Evolutionary conservation across 2,888 invertebrate species (phyloP), one percentile per base, ranked within the genome.

Genomic region (Trimorus sp.): DNA sequence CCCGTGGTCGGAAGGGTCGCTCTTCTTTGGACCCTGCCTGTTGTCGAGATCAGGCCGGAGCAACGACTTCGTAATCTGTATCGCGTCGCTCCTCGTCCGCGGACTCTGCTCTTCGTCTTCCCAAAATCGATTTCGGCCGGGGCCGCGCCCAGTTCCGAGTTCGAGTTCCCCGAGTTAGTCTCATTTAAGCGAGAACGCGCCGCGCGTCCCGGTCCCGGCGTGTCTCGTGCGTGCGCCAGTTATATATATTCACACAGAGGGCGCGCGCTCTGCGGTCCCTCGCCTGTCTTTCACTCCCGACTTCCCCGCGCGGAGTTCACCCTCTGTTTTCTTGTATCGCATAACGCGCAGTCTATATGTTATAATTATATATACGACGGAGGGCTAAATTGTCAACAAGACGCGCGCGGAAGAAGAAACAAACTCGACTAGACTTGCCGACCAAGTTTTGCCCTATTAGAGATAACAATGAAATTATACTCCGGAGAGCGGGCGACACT

Each of bases 121-220:
- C 89, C 89, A 90, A 90, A 90, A 90, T 90, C 90, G 90, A 90
- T 90, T 89, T 89, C 84, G 88, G 88, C 87, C 87, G 86, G 88
- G 89, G 87, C 90, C 90, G 90, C 90, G 90, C 90, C 90, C 90
- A 89, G 87, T 86, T 82, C 86, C 86, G 82, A 85, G 86, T 83
- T 83, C 77, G 73, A 77, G 83, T 77, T 79, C 78, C 73, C 62
- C 81, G 88, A 88, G 89, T 87, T 89, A 87, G 87, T 88, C 88
- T 88, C 89, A 88, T 89, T 89, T 89, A 89, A 89, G 88, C 87
- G 87, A 89, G 88, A 86, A 85, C 85, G 84, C 84, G 59, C 26
- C 26, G 26, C 8, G 11, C 63, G 59, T 54, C 73, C 84, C 77
- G 83, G 80, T 84, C 79, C 84, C 84, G 84, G 83, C 83, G 83